These are phyloP conservation scores for Gracilinanus agilis DNA, from an alignment of 2,113 vertebrate genomes.

Conservation along the genomic window DNA sequence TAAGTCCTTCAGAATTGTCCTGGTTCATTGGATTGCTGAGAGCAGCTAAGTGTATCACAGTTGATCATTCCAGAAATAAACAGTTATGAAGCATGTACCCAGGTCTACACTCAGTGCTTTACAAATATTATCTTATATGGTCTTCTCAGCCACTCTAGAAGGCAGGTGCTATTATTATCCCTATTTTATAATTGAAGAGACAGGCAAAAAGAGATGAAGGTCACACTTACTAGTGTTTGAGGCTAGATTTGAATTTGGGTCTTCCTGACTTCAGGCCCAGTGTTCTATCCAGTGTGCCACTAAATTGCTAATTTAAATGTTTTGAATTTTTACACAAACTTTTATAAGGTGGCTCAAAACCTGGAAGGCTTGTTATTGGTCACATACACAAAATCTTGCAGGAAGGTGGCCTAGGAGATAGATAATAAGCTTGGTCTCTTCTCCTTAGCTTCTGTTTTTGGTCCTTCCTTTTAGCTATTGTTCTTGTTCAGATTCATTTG, in stretches of 20 bases:
- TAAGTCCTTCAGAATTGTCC: too few species aligned
- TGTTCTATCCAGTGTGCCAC: background rate
- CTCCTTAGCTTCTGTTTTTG: background rate
- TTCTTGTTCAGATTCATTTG: background rate
- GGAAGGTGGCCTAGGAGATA: background rate
- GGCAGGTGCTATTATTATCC: background rate
- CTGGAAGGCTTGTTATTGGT: background rate
- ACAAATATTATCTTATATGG: background rate
- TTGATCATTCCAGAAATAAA: background rate
- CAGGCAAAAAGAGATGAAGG: background rate
- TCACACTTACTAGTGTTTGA: background rate
- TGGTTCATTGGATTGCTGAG: too few species aligned
- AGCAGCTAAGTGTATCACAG: too few species aligned
- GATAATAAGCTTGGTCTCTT: background rate
- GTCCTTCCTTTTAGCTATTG: background rate
- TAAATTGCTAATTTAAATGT: background rate
- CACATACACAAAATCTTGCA: background rate
- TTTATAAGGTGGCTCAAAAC: background rate
- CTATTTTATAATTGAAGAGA: background rate
- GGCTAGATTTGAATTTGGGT: background rate
- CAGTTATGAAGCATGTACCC: background rate
- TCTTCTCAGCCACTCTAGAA: too few species aligned
- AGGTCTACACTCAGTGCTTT: background rate
- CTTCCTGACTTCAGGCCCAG: background rate
- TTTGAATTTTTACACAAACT: background rate